Conservation (phyloP, 2,888 invertebrate genomes). For the Diaphora mendica region DNA sequence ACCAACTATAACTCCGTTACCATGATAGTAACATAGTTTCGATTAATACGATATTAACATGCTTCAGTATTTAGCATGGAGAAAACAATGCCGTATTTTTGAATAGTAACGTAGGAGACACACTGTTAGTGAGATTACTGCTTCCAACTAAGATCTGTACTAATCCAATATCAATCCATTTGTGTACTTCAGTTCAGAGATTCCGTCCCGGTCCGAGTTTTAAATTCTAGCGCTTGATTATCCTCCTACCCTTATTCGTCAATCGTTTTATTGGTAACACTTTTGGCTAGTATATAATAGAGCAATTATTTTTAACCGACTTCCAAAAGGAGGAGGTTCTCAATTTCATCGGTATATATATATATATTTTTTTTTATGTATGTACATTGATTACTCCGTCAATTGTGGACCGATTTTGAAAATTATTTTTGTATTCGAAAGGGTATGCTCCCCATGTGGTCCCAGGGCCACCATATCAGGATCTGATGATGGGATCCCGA, state of each 20-base stretch:
- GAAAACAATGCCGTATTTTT: too few relatives aligned
- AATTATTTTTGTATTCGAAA: too few relatives aligned
- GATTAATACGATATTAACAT: conserved; percentile 1
- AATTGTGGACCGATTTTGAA: too few relatives aligned
- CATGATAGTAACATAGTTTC: conserved; percentile 18
- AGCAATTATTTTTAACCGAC: not conserved
- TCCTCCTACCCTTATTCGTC: not conserved
- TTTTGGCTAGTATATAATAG: not conserved
- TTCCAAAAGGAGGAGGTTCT: too few relatives aligned
- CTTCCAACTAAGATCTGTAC: not conserved
- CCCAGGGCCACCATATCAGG: too few relatives aligned
- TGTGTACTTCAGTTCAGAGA: not conserved
- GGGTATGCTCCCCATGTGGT: too few relatives aligned
- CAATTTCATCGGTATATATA: too few relatives aligned
- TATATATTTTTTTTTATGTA: too few relatives aligned
- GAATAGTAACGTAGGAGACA: not conserved
- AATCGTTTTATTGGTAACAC: not conserved
- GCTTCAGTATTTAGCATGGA: not conserved
- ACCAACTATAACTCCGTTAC: conserved; percentile 34
- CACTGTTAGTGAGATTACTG: not conserved
- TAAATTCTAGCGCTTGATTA: not conserved
- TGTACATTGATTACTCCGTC: too few relatives aligned
- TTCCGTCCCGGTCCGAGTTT: not conserved
- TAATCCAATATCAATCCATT: not conserved
- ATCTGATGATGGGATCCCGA: too few relatives aligned